phyloP scores from a whole-genome alignment of 2,888 invertebrate genomes.

The Troilus luridus region DNA sequence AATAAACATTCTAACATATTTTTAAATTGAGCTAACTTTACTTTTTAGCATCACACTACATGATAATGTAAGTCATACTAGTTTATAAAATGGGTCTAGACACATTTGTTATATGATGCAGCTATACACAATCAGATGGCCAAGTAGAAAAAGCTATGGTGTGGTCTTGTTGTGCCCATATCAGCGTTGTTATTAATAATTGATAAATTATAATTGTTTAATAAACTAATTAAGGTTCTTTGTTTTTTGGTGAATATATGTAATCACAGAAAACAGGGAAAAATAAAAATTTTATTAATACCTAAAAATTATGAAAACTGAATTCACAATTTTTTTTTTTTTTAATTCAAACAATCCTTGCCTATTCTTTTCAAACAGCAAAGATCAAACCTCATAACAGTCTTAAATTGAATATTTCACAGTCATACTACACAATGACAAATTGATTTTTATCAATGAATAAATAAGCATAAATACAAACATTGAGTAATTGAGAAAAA shows the following conservation, averaged over 20 bases:
- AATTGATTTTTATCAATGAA: background rate
- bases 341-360: background rate
- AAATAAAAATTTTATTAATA: constrained; percentile 1
- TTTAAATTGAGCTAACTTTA: background rate
- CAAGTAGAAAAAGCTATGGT: background rate
- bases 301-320: background rate
- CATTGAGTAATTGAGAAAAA: constrained; percentile 14
- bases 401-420: constrained; percentile 16
- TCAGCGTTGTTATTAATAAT: background rate
- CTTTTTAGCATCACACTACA: background rate
- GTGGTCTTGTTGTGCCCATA: background rate
- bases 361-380: constrained; percentile 13
- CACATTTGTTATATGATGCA: too few relatives aligned
- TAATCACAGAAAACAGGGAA: constrained; percentile 29
- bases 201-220: background rate
- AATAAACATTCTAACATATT: too few relatives aligned
- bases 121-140: background rate
- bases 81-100: too few relatives aligned
- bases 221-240: background rate
- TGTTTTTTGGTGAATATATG: background rate
- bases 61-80: too few relatives aligned
- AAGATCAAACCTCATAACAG: constrained; percentile 24
- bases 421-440: constrained; percentile 8
- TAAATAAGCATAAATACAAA: constrained; percentile 32
- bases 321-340: background rate